Percentiles rank a stretch among this genome's conserved stretches.
Evolutionary conservation across 2,888 invertebrate genomes (phyloP).

Genomic region (Parelbella ahira): DNA sequence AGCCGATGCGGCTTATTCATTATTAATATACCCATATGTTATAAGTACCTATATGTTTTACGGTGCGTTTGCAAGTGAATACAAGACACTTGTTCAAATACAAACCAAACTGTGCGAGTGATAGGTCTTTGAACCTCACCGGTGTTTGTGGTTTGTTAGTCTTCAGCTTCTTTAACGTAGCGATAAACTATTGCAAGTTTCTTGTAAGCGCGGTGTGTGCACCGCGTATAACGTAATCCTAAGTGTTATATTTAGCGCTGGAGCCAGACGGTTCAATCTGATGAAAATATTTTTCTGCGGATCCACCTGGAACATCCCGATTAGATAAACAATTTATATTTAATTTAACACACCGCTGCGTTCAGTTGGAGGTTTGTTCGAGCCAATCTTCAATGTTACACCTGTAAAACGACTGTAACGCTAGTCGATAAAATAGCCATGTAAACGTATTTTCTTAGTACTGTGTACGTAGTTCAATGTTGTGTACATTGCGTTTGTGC

Average conservation of each 20-base stretch:
- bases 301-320: slow-evolving; percentile 2
- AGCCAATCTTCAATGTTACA: too few species aligned
- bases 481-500: slow-evolving; percentile 9
- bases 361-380: too few species aligned
- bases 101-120: slow-evolving; percentile 61
- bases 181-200: slow-evolving; percentile 76
- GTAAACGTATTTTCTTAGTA: neutral
- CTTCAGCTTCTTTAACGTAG: slow-evolving; percentile 66
- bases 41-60: slow-evolving; percentile 26
- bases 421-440: neutral
- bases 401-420: too few species aligned
- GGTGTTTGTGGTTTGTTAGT: slow-evolving; percentile 73
- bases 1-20: too few species aligned
- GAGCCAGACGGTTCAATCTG: slow-evolving; percentile 11
- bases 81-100: slow-evolving; percentile 69
- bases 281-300: slow-evolving; percentile 5
- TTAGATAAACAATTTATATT: slow-evolving; percentile 8
- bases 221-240: slow-evolving; percentile 21
- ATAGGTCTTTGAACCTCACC: slow-evolving; percentile 73
- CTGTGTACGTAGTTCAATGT: slow-evolving; percentile 5
- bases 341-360: neutral
- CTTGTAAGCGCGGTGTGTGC: slow-evolving; percentile 65
- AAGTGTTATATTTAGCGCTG: slow-evolving; percentile 14
- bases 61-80: slow-evolving; percentile 51
- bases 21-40: too few species aligned